Evolutionary conservation across 2,113 vertebrate species (phyloP).

Genomic region (Notarius quadriscutis): DNA sequence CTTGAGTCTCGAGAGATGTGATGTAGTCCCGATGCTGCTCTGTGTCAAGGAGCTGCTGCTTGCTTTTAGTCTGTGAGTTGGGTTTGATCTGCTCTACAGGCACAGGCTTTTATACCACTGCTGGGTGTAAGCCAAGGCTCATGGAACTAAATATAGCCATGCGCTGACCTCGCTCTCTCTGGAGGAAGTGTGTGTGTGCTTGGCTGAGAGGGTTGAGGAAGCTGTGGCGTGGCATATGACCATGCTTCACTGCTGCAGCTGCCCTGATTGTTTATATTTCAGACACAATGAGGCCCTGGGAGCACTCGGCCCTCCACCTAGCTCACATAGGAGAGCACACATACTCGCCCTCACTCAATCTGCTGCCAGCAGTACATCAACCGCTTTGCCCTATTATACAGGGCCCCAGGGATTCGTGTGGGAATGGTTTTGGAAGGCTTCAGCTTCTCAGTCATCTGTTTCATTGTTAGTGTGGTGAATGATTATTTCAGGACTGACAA

Average conservation of each 20-base stretch:
- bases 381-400: not conserved
- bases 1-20: not conserved
- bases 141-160: constrained; percentile 69
- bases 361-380: constrained; percentile 36
- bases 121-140: constrained; percentile 56
- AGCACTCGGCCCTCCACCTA: constrained; percentile 40
- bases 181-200: constrained; percentile 59
- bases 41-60: not conserved
- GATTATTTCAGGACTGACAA: constrained; percentile 5
- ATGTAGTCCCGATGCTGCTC: not conserved
- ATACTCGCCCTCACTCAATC: not conserved
- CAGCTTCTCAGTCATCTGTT: constrained; percentile 8
- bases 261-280: constrained; percentile 70
- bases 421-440: constrained; percentile 3
- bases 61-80: constrained; percentile 23
- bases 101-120: constrained; percentile 67
- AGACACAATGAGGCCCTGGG: constrained; percentile 69
- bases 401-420: constrained; percentile 22
- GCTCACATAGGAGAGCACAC: not conserved
- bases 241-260: constrained; percentile 64
- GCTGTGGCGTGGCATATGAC: constrained; percentile 62
- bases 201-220: constrained; percentile 68
- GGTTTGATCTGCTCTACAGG: constrained; percentile 54
- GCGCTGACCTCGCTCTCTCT: constrained; percentile 60
- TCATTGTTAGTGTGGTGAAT: constrained; percentile 9